A percentile compares a stretch with the other conserved stretches of the same genome.
These are phyloP conservation scores for Malurus melanocephalus DNA, from an alignment of 2,113 vertebrate species.

Conservation along the genomic window DNA sequence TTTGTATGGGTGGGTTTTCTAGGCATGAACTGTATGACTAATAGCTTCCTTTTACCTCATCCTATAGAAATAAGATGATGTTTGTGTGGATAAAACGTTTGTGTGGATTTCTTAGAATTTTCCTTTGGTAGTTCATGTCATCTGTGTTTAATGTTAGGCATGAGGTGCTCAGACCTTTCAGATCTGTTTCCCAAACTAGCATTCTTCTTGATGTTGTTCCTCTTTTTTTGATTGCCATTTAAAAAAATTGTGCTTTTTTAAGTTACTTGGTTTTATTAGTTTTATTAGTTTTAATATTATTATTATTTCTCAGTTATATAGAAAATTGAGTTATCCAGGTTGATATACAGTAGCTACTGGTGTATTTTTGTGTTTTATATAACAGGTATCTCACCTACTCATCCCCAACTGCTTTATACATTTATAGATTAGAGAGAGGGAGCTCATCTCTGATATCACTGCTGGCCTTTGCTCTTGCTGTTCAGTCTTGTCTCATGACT, in stretches of 20 bases:
- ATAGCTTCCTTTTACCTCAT: neutral
- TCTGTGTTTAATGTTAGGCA: neutral
- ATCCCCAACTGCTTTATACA: neutral
- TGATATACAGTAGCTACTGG: neutral
- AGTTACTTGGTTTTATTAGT: neutral
- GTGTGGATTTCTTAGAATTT: neutral
- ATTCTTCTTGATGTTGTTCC: neutral
- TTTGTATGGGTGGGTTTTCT: neutral
- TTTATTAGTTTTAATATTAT: neutral
- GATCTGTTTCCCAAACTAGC: neutral
- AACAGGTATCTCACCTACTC: neutral
- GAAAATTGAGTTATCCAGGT: neutral
- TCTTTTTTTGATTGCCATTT: neutral
- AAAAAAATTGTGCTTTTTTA: neutral
- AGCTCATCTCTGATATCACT: neutral
- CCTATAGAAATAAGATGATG: neutral
- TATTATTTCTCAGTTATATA: neutral
- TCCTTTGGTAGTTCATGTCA: neutral
- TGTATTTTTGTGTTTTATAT: neutral
- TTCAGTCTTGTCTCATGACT: neutral
- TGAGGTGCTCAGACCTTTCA: neutral
- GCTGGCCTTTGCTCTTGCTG: neutral
- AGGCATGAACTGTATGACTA: neutral
- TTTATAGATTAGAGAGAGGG: neutral
- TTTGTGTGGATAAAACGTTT: neutral